phyloP scores from a whole-genome alignment of 1,140 invertebrate species.

The Lamellibrachia luymesi region DNA sequence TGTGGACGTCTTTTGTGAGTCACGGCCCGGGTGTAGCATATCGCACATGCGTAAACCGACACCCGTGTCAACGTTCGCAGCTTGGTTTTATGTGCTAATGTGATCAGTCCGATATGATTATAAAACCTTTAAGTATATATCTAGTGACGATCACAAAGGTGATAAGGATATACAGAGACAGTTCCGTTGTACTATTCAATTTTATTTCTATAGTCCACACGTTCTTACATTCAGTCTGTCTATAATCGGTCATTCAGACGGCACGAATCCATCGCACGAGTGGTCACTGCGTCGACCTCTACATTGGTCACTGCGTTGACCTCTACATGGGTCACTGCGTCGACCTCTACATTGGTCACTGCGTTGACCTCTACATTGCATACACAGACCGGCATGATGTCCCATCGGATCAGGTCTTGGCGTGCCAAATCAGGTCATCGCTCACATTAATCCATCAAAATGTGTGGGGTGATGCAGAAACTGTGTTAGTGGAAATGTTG shows the following conservation, averaged over 20 bases:
- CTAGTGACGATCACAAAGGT: not conserved
- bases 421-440: not conserved
- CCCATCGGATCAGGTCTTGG: not conserved
- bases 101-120: not conserved
- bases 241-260: not conserved
- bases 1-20: not conserved
- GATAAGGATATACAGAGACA: not conserved
- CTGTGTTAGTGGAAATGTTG: not conserved
- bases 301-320: not conserved
- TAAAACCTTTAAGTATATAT: not conserved
- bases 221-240: not conserved
- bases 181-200: not conserved
- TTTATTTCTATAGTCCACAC: too few relatives aligned
- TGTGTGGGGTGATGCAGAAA: not conserved
- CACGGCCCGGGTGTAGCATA: not conserved
- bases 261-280: not conserved
- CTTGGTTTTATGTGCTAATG: not conserved
- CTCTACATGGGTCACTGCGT: not conserved
- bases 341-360: too few relatives aligned
- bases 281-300: not conserved
- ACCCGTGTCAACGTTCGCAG: not conserved
- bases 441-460: not conserved
- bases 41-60: not conserved
- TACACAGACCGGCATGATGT: not conserved
- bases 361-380: too few relatives aligned